Evolutionary conservation across 2,797 vertebrate genomes (phyloP).

Genomic region (Acrossocheilus wenchowensis): DNA sequence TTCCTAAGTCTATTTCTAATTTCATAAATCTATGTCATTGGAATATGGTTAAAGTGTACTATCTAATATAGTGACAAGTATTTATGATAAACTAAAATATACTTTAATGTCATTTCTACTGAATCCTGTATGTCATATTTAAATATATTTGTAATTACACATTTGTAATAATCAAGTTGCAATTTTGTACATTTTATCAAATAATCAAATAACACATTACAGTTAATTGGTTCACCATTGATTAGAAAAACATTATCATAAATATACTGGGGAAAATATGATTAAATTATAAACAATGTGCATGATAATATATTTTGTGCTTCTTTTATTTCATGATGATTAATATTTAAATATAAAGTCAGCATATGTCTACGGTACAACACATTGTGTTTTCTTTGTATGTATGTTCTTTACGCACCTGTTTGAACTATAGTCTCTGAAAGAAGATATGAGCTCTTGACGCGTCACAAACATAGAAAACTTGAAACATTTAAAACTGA

Average conservation of each 20-base stretch:
- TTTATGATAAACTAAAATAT: too few relatives aligned
- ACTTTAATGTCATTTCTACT: too few relatives aligned
- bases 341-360: not conserved
- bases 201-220: too few relatives aligned
- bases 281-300: not conserved
- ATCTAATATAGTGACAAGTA: too few relatives aligned
- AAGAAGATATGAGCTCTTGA: not conserved
- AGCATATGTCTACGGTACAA: not conserved
- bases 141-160: not conserved
- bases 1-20: too few relatives aligned
- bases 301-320: not conserved
- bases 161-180: not conserved
- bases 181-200: too few relatives aligned
- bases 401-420: not conserved
- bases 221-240: not conserved
- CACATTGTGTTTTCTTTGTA: not conserved
- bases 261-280: not conserved
- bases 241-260: not conserved
- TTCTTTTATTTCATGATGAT: not conserved
- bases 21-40: too few relatives aligned
- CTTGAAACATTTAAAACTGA: conserved; percentile 64
- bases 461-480: conserved; percentile 57
- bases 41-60: too few relatives aligned
- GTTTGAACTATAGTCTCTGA: conserved; percentile 14
- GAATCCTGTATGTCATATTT: too few relatives aligned